These are phyloP conservation scores for Willisornis vidua DNA, from an alignment of 2,113 vertebrate species.

Conservation along the genomic window DNA sequence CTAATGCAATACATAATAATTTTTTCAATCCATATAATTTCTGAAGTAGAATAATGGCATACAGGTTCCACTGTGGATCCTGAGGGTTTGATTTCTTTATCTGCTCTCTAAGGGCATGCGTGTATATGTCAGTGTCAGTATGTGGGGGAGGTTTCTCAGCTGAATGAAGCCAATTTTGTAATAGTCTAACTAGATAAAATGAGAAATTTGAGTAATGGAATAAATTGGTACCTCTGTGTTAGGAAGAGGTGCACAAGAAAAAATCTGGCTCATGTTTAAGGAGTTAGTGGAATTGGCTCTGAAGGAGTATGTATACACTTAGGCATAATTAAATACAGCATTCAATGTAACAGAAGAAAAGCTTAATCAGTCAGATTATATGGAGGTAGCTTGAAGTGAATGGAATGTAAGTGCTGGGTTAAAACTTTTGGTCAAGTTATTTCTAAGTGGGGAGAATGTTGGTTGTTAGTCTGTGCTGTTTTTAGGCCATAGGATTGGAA, in stretches of 20 bases:
- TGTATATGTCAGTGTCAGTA: not conserved
- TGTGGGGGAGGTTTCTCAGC: not conserved
- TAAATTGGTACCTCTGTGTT: constrained; percentile 36
- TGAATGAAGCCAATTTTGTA: not conserved
- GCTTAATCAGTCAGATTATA: not conserved
- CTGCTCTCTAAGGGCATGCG: not conserved
- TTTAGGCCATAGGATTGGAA: not conserved
- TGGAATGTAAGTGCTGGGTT: not conserved
- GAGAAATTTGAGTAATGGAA: constrained; percentile 44
- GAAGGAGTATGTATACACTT: not conserved
- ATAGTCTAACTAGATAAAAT: not conserved
- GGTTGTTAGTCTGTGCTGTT: not conserved
- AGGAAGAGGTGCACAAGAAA: not conserved
- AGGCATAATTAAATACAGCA: constrained; percentile 13
- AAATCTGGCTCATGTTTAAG: constrained; percentile 41
- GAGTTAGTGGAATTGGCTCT: constrained; percentile 13
- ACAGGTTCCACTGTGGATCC: not conserved
- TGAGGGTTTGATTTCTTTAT: not conserved
- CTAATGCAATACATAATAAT: not conserved
- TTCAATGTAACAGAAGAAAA: constrained; percentile 13
- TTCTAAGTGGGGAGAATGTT: not conserved
- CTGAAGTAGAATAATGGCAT: not conserved
- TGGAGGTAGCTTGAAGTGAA: not conserved
- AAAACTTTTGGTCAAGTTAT: not conserved
- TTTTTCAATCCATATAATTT: not conserved